Percentiles rank a stretch among this genome's conserved stretches.
Evolutionary conservation across 2,797 vertebrate genomes (phyloP).

Genomic region (Euthynnus affinis): DNA sequence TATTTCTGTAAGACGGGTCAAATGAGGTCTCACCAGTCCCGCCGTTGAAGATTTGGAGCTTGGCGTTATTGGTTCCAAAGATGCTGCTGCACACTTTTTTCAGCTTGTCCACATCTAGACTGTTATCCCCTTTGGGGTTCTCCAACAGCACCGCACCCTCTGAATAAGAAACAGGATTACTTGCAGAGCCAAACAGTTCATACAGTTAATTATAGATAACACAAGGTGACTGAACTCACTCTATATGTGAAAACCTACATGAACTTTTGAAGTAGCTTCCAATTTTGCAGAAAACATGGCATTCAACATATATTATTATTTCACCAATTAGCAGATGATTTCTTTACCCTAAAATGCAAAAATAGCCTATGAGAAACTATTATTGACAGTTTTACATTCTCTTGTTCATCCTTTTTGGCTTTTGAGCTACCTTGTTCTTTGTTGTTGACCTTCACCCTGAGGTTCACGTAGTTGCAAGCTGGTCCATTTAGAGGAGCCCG

Average conservation of each 20-base stretch:
- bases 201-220: not conserved
- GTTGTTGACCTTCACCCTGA: conserved; percentile 88
- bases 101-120: conserved; percentile 86
- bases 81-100: conserved; percentile 87
- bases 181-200: not conserved
- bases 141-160: conserved; percentile 94
- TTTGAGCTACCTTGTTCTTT: conserved; percentile 93
- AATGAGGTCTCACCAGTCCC: conserved; percentile 84
- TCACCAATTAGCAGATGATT: not conserved
- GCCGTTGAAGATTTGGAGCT: conserved; percentile 87
- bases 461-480: conserved; percentile 92
- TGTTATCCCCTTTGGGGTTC: conserved; percentile 95
- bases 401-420: not conserved
- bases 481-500: conserved; percentile 81
- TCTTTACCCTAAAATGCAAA: not conserved
- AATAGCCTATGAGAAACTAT: not conserved
- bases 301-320: not conserved
- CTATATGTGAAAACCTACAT: not conserved
- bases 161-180: conserved; percentile 73
- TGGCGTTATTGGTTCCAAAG: conserved; percentile 87
- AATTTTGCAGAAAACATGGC: not conserved
- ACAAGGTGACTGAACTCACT: not conserved
- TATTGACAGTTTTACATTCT: not conserved
- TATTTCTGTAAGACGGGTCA: not conserved
- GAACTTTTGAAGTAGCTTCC: not conserved